Percentiles rank a stretch among this genome's conserved stretches.
phyloP scores from a whole-genome alignment of 2,113 vertebrate species.

The Otus sunia region DNA sequence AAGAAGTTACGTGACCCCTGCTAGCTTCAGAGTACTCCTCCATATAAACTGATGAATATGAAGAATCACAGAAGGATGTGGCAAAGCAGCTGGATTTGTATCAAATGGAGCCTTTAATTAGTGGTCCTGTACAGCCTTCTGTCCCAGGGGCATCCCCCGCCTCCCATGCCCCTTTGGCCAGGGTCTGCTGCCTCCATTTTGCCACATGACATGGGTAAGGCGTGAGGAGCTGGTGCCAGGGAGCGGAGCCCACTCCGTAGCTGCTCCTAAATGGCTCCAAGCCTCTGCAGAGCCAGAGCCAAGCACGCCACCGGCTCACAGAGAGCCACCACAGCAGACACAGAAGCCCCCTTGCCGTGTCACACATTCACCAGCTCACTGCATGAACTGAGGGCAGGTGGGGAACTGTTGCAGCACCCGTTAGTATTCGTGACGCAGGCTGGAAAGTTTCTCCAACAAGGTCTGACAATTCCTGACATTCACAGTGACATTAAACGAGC shows the following conservation, averaged over 20 bases:
- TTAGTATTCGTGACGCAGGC: not conserved
- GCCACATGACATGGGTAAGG: not conserved
- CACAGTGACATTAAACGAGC: not conserved
- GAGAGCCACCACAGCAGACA: not conserved
- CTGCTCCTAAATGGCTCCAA: not conserved
- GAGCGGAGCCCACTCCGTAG: not conserved
- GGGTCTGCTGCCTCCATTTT: not conserved
- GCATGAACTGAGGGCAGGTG: not conserved
- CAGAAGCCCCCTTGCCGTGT: fast-evolving
- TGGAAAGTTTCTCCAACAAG: not conserved
- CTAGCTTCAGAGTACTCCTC: slow-evolving; percentile 27
- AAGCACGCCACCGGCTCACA: not conserved
- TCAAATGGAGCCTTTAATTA: not conserved
- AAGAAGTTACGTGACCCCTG: not conserved
- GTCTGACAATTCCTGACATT: slow-evolving; percentile 11
- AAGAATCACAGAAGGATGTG: not conserved
- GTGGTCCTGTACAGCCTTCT: not conserved
- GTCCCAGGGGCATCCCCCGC: not conserved
- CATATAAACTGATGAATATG: not conserved
- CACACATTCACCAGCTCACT: not conserved
- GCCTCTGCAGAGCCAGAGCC: not conserved
- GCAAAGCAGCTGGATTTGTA: slow-evolving; percentile 14
- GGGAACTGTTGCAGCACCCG: not conserved
- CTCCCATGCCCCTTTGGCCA: not conserved
- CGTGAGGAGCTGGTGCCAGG: not conserved